Percentiles rank a stretch among this genome's conserved stretches.
These are phyloP conservation scores for Protobothrops flavoviridis DNA, from an alignment of 2,113 vertebrate genomes.

Conservation along the genomic window DNA sequence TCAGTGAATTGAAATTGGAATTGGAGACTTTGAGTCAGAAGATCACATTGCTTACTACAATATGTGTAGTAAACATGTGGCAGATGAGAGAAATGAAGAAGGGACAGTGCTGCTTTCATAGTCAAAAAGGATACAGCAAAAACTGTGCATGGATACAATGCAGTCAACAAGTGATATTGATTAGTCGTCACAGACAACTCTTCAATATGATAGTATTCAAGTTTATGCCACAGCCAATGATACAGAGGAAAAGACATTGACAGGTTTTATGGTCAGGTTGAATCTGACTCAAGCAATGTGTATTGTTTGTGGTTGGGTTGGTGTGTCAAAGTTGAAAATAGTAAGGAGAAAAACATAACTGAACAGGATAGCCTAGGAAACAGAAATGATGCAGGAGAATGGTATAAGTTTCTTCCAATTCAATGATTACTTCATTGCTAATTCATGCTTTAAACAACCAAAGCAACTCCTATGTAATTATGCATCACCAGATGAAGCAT, in stretches of 20 bases:
- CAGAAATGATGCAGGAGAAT: background rate
- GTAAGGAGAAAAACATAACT: background rate
- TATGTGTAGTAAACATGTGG: background rate
- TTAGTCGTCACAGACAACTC: background rate
- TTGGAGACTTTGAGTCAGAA: background rate
- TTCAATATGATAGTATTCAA: background rate
- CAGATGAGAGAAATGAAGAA: background rate
- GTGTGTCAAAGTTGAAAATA: background rate
- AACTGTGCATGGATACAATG: background rate
- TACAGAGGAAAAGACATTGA: background rate
- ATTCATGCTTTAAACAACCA: background rate
- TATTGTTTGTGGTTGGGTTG: background rate
- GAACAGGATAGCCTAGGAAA: background rate
- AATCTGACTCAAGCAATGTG: background rate
- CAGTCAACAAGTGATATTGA: background rate
- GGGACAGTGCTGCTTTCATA: background rate
- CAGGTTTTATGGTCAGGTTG: background rate
- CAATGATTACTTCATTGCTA: background rate
- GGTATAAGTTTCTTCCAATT: background rate
- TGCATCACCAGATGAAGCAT: background rate
- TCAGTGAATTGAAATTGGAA: background rate
- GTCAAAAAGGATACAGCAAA: background rate
- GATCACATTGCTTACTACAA: background rate
- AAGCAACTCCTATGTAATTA: background rate
- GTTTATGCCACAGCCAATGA: background rate